Evolutionary conservation across 2,888 invertebrate genomes (phyloP).

Genomic region (Lithophane semibrunnea): DNA sequence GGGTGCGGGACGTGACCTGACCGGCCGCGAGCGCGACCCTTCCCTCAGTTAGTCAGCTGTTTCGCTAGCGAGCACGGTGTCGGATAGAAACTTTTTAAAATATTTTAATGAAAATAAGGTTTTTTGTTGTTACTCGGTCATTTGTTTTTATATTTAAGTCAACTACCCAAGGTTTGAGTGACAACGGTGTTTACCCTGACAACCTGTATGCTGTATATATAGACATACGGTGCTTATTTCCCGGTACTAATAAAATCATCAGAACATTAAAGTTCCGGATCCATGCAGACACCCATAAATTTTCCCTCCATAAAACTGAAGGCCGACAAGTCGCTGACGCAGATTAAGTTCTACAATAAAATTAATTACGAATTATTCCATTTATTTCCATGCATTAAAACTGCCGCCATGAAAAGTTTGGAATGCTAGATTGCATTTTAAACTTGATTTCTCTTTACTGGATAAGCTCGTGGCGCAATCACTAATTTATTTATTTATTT

Average conservation of each 20-base stretch:
- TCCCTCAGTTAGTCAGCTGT: too few relatives aligned
- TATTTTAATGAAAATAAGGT: too few relatives aligned
- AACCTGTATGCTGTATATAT: too few relatives aligned
- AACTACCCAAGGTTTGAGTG: too few relatives aligned
- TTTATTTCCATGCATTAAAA: conserved; percentile 33
- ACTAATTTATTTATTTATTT: too few relatives aligned
- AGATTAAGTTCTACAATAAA: conserved; percentile 44
- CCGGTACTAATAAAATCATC: conserved; percentile 43
- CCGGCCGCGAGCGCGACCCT: too few relatives aligned
- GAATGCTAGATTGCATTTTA: conserved; percentile 33
- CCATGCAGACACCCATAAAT: conserved; percentile 45
- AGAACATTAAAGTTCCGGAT: conserved; percentile 34
- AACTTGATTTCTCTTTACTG: conserved; percentile 28
- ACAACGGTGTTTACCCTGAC: too few relatives aligned
- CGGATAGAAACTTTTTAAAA: too few relatives aligned
- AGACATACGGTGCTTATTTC: neutral
- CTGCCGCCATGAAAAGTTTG: neutral
- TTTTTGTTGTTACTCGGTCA: too few relatives aligned
- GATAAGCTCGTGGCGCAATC: conserved; percentile 26
- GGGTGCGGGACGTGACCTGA: too few relatives aligned
- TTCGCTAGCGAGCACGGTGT: too few relatives aligned
- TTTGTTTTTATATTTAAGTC: too few relatives aligned
- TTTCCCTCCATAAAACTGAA: conserved; percentile 52
- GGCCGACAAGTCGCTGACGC: conserved; percentile 25
- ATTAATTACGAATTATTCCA: conserved; percentile 50